Percentiles rank a stretch among this genome's conserved stretches.
Conservation (phyloP, 2,797 vertebrate genomes). For the Falco columbarius region DNA sequence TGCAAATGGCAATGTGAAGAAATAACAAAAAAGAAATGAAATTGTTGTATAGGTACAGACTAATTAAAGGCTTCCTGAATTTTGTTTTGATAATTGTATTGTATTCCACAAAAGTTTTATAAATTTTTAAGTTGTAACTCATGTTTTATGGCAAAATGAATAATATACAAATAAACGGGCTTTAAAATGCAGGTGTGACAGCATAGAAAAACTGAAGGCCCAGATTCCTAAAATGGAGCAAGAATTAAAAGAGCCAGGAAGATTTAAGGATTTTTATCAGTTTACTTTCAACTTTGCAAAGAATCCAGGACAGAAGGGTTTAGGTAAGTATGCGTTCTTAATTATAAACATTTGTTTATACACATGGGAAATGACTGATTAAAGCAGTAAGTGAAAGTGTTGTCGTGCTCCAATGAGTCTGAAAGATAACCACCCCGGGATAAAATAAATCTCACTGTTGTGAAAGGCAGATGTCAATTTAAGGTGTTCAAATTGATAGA, state of each 20-base stretch:
- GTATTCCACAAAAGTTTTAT: background rate
- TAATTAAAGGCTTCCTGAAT: background rate
- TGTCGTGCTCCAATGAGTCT: background rate
- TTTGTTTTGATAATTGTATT: background rate
- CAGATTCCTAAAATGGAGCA: conserved; percentile 98
- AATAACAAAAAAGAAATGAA: background rate
- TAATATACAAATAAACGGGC: conserved; percentile 40
- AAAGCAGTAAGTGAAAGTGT: background rate
- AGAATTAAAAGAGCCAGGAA: conserved; percentile 96
- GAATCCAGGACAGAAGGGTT: conserved; percentile 98
- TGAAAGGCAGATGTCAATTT: background rate
- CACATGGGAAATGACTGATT: background rate
- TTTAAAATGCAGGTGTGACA: conserved; percentile 89
- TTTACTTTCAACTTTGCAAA: conserved; percentile 99
- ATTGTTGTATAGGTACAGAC: background rate
- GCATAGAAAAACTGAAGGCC: conserved; percentile 97
- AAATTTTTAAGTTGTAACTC: background rate
- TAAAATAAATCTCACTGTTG: background rate
- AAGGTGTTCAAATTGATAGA: background rate
- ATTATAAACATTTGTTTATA: conserved; percentile 33
- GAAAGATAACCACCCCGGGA: background rate
- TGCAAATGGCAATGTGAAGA: background rate
- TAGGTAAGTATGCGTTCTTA: conserved; percentile 89
- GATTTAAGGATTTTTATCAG: conserved; percentile 99
- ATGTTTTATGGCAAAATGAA: background rate